Evolutionary conservation across 2,797 vertebrate genomes (phyloP).

Genomic region (Thaleichthys pacificus): DNA sequence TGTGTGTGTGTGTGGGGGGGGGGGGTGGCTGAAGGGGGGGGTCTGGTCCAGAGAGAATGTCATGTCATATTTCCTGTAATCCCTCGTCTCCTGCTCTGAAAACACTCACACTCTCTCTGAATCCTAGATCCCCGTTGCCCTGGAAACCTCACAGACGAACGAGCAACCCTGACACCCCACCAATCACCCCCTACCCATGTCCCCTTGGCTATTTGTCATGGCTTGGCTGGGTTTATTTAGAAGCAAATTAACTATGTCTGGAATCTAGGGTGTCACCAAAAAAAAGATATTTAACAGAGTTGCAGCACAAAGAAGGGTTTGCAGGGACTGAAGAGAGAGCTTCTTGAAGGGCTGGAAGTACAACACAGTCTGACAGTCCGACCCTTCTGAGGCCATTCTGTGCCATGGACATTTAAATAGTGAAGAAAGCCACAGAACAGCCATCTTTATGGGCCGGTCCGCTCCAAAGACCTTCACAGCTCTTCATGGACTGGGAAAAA

Average conservation of each 20-base stretch:
- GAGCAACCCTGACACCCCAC: constrained; percentile 72
- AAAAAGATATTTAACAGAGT: constrained; percentile 58
- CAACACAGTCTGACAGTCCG: constrained; percentile 39
- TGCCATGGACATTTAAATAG: constrained; percentile 31
- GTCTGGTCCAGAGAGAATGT: constrained; percentile 68
- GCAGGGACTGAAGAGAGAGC: constrained; percentile 31
- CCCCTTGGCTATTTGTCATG: constrained; percentile 80
- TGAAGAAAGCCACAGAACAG: constrained; percentile 29
- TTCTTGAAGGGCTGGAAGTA: constrained; percentile 40
- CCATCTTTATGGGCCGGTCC: constrained; percentile 33
- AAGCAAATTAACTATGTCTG: constrained; percentile 84
- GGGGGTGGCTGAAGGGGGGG: constrained; percentile 26
- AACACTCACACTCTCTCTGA: constrained; percentile 67
- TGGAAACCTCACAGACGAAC: constrained; percentile 76
- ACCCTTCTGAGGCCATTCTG: constrained; percentile 31
- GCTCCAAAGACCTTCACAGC: constrained; percentile 5
- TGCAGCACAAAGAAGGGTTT: constrained; percentile 57
- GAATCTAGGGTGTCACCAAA: constrained; percentile 74
- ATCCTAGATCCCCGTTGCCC: constrained; percentile 69
- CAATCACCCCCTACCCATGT: constrained; percentile 67
- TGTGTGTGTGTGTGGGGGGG: constrained; percentile 15
- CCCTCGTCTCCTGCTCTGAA: constrained; percentile 74
- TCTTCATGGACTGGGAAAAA: constrained; percentile 22
- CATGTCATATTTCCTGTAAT: constrained; percentile 86
- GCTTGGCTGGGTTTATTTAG: constrained; percentile 82